Conservation (phyloP, 1,140 invertebrate species). For the Caerostris darwini region DNA sequence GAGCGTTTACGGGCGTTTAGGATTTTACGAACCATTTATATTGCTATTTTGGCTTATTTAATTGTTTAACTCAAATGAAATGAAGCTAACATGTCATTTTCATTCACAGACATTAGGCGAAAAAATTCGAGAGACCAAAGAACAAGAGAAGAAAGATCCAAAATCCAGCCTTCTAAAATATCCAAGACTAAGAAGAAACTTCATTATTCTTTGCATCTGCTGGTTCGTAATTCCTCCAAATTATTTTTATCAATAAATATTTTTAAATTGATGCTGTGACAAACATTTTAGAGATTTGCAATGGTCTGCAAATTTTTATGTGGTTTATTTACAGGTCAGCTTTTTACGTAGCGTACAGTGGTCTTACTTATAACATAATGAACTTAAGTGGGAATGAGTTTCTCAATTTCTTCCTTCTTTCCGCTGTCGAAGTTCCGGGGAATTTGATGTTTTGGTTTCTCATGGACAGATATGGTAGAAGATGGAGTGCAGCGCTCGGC, state of each 20-base stretch:
- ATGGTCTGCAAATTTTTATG: constrained; percentile 91
- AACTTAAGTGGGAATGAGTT: constrained; percentile 88
- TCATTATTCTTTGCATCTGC: too few relatives aligned
- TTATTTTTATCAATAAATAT: too few relatives aligned
- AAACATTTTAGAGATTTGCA: constrained; percentile 91
- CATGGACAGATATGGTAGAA: constrained; percentile 79
- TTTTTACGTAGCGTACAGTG: constrained; percentile 85
- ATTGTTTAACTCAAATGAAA: too few relatives aligned
- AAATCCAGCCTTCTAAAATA: constrained; percentile 86
- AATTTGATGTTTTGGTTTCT: constrained; percentile 80
- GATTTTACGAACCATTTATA: too few relatives aligned
- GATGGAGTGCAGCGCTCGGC: constrained; percentile 74
- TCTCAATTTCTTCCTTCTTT: constrained; percentile 87
- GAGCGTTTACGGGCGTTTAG: too few relatives aligned
- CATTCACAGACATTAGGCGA: constrained; percentile 21
- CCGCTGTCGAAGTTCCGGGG: constrained; percentile 80
- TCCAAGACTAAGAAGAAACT: constrained; percentile 88
- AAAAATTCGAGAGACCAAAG: constrained; percentile 25
- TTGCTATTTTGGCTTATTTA: too few relatives aligned
- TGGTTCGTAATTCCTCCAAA: too few relatives aligned
- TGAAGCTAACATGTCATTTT: too few relatives aligned
- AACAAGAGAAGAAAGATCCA: constrained; percentile 74
- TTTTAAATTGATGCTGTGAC: too few relatives aligned
- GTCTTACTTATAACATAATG: constrained; percentile 90
- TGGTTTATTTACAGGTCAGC: constrained; percentile 20